Conservation (phyloP, 1,140 invertebrate genomes). For the Laodelphax striatellus region DNA sequence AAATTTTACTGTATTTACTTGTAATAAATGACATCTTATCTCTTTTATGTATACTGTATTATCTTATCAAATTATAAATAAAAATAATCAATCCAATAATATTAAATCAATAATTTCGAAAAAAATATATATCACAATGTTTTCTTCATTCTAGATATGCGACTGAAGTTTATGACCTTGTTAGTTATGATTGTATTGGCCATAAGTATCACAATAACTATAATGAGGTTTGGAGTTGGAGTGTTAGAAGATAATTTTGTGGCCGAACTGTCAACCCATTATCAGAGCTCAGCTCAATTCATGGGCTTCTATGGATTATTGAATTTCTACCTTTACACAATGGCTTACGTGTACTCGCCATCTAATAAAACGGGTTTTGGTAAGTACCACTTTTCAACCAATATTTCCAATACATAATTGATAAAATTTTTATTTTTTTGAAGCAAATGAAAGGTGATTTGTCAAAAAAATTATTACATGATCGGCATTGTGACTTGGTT, state of each 20-base stretch:
- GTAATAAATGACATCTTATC: too few relatives aligned
- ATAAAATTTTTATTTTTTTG: too few relatives aligned
- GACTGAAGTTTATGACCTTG: constrained; percentile 81
- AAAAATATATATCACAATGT: not conserved
- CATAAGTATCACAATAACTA: constrained; percentile 66
- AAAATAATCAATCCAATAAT: too few relatives aligned
- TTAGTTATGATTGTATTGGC: constrained; percentile 71
- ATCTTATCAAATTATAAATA: too few relatives aligned
- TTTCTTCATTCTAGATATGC: constrained; percentile 53
- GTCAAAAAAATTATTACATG: too few relatives aligned
- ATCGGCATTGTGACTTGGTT: too few relatives aligned
- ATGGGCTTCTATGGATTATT: constrained; percentile 91
- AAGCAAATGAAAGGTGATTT: too few relatives aligned
- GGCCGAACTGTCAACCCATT: constrained; percentile 70
- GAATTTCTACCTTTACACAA: constrained; percentile 88
- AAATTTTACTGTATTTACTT: too few relatives aligned
- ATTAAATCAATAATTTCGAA: too few relatives aligned
- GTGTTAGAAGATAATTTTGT: constrained; percentile 90
- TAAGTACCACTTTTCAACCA: constrained; percentile 37
- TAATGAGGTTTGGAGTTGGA: constrained; percentile 74
- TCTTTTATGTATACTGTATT: too few relatives aligned
- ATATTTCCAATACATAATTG: too few relatives aligned
- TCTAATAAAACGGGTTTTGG: constrained; percentile 67
- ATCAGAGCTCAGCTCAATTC: constrained; percentile 84
- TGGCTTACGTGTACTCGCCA: constrained; percentile 92